phyloP scores from a whole-genome alignment of 35 echinoderm and acorn worm species.

The Lytechinus variegatus region DNA sequence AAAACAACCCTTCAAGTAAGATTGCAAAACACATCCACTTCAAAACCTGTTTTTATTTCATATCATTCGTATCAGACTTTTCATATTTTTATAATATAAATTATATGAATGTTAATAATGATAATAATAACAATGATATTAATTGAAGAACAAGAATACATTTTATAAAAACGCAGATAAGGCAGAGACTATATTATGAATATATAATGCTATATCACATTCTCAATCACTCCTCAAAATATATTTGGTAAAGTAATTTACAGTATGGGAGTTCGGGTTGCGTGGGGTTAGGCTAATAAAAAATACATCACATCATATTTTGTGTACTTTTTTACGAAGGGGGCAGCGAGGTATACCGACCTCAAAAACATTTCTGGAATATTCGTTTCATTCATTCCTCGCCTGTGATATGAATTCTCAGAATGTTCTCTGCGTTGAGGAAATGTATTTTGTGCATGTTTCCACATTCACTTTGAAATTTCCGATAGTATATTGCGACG shows the following conservation, averaged over 20 bases:
- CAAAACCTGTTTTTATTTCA: too few species aligned
- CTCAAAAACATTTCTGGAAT: background rate
- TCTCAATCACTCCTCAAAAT: background rate
- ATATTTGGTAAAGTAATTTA: background rate
- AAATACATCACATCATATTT: background rate
- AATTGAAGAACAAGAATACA: too few species aligned
- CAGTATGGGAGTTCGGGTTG: background rate
- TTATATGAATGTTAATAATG: too few species aligned
- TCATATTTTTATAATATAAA: too few species aligned
- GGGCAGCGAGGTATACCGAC: background rate
- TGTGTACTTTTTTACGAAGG: background rate
- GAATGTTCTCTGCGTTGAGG: background rate
- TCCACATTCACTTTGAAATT: background rate
- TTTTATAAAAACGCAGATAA: too few species aligned
- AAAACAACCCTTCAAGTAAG: too few species aligned
- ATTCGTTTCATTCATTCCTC: background rate
- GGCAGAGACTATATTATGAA: too few species aligned
- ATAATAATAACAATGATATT: too few species aligned
- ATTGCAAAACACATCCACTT: too few species aligned
- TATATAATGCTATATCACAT: too few species aligned
- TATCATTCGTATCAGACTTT: too few species aligned
- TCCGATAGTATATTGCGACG: background rate
- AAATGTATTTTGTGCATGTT: background rate
- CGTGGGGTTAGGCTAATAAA: background rate
- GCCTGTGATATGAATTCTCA: constrained; percentile 1